A percentile compares a stretch with the other conserved stretches of the same genome.
phyloP scores from a whole-genome alignment of 1,140 invertebrate species.

The Brachystomella parvula region DNA sequence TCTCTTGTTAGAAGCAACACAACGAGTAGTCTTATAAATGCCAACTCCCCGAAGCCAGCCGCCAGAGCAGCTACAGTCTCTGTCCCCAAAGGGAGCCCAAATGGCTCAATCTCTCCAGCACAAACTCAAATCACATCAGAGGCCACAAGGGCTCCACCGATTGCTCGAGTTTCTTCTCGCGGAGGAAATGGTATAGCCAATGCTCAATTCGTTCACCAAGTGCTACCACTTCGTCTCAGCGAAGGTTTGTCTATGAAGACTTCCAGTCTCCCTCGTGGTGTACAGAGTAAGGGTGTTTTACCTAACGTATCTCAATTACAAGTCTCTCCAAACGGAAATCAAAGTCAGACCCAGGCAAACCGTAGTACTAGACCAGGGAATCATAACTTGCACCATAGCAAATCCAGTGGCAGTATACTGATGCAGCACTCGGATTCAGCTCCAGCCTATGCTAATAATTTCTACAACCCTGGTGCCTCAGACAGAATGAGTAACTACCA shows the following conservation, averaged over 20 bases:
- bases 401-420: constrained; percentile 14
- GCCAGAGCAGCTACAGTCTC: neutral
- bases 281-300: no score
- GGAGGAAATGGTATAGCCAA: neutral
- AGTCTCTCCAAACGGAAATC: constrained; percentile 1
- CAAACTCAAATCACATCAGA: neutral
- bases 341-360: neutral
- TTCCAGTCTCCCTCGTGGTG: constrained; percentile 32
- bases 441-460: constrained; percentile 14
- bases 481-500: constrained; percentile 35
- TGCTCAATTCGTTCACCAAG: constrained; percentile 30
- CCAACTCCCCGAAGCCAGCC: constrained; percentile 18
- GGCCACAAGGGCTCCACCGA: constrained; percentile 1
- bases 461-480: constrained; percentile 17
- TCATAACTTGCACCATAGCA: constrained; percentile 25
- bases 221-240: constrained; percentile 31
- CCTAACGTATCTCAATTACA: constrained; percentile 24
- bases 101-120: neutral
- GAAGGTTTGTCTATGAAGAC: constrained; percentile 27
- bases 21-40: neutral
- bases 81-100: neutral
- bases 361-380: constrained; percentile 2
- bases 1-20: constrained; percentile 2
- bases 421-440: no score
- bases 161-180: constrained; percentile 6